Conservation (phyloP, 2,113 vertebrate genomes). For the Enhydra lutris region DNA sequence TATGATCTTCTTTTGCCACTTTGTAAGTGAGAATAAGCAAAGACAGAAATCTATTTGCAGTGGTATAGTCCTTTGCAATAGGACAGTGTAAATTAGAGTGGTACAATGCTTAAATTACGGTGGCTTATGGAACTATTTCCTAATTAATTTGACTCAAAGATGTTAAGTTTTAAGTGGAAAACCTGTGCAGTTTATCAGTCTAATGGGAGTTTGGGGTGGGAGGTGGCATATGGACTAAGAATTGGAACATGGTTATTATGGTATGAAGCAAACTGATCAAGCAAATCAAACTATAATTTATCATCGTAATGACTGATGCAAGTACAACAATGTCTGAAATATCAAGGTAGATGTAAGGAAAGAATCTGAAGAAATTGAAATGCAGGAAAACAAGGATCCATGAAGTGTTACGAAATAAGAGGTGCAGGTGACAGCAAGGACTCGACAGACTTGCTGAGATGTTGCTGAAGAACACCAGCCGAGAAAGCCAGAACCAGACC, state of each 20-base stretch:
- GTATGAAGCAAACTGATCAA: background rate
- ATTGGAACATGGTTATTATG: background rate
- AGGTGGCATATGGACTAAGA: background rate
- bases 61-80: background rate
- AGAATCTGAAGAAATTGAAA: background rate
- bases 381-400: background rate
- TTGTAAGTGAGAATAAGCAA: conserved; percentile 22
- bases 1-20: background rate
- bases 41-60: background rate
- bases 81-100: background rate
- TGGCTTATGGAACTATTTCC: conserved; percentile 19
- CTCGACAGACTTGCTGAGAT: background rate
- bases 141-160: conserved; percentile 38
- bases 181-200: background rate
- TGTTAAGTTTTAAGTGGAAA: conserved; percentile 12
- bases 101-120: background rate
- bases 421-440: background rate
- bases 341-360: background rate
- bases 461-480: background rate
- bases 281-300: background rate
- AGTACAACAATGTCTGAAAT: background rate
- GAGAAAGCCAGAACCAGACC: background rate
- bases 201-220: background rate
- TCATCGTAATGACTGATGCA: background rate
- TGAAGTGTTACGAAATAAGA: background rate